phyloP scores from a whole-genome alignment of 2,797 vertebrate species.

The Sebastes reedi region DNA sequence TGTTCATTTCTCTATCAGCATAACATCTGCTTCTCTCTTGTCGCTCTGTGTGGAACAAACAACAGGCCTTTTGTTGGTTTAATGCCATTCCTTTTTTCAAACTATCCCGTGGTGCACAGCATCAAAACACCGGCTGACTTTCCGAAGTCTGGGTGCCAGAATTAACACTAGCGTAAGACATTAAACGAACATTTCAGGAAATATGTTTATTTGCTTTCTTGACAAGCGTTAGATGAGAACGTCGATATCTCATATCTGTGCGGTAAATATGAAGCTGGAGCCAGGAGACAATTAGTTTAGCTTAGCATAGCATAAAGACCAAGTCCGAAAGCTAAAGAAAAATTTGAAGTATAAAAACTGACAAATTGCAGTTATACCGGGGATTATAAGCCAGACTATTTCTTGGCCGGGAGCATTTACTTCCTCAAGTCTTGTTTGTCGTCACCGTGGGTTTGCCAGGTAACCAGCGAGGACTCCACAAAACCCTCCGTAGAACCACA shows the following conservation, averaged over 20 bases:
- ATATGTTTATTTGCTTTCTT: neutral
- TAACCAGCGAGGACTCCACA: neutral
- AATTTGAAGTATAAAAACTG: neutral
- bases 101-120: slow-evolving; percentile 14
- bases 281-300: neutral
- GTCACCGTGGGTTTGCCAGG: neutral
- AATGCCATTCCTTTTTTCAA: slow-evolving; percentile 36
- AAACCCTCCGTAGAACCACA: neutral
- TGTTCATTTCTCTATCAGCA: slow-evolving; percentile 8
- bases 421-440: neutral
- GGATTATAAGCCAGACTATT: neutral
- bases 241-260: neutral
- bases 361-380: neutral
- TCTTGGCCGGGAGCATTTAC: neutral
- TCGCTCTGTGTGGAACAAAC: slow-evolving; percentile 4
- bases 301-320: neutral
- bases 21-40: slow-evolving; percentile 7
- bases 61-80: slow-evolving; percentile 11
- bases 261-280: neutral
- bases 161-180: neutral
- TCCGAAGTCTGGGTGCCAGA: neutral
- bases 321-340: neutral
- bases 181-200: neutral
- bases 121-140: neutral
- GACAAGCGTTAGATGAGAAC: neutral